Evolutionary conservation across 2,888 invertebrate genomes (phyloP).

Genomic region (Anorthoa munda): DNA sequence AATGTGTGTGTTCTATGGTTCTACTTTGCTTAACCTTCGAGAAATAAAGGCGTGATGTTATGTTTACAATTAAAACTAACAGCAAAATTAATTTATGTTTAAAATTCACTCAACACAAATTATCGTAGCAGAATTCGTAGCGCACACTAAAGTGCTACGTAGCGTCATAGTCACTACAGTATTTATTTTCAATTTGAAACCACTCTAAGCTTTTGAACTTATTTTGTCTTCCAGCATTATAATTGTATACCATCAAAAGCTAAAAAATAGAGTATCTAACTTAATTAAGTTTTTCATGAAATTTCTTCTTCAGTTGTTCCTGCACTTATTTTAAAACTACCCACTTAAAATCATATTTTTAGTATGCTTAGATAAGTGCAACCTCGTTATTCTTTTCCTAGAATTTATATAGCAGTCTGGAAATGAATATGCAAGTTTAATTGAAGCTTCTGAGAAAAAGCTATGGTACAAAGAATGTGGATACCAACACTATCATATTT

Average conservation of each 20-base stretch:
- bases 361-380: not conserved
- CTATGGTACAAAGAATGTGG: not conserved
- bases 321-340: not conserved
- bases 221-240: not conserved
- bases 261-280: not conserved
- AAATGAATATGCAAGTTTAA: conserved; percentile 1
- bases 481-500: too few relatives aligned
- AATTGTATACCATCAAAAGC: too few relatives aligned
- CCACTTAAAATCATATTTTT: not conserved
- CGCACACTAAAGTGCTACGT: conserved; percentile 38
- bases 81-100: not conserved
- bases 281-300: conserved; percentile 7
- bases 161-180: conserved; percentile 6
- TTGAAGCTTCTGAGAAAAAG: not conserved
- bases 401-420: conserved; percentile 4
- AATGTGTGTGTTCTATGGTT: too few relatives aligned
- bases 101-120: not conserved
- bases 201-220: not conserved
- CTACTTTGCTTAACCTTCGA: too few relatives aligned
- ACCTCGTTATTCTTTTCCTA: not conserved
- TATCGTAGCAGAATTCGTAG: conserved; percentile 32
- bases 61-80: not conserved
- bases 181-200: conserved; percentile 17
- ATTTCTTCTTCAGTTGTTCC: not conserved
- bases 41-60: too few relatives aligned